Base-by-base conservation (phyloP, 2,113 vertebrate genomes). In the Gallinago undulata region DNA sequence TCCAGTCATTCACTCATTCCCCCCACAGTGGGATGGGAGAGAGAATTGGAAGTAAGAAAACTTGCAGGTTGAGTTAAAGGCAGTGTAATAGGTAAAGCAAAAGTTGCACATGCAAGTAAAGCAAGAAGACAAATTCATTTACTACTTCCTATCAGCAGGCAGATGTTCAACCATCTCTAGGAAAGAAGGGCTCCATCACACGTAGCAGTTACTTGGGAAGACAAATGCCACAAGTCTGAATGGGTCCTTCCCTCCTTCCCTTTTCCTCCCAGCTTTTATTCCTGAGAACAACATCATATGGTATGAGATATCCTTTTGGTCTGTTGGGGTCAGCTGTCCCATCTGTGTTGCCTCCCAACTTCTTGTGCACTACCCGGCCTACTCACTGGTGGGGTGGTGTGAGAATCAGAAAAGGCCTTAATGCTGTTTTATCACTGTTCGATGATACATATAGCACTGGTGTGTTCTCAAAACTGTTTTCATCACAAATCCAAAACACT, bases 321-420 rank as follows among this genome's bases (percentile, higher is more conserved):
- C n/a, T 45, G 2, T 10, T 33, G 4, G 9, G 8, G 15, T 19
- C 47, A 67, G 33, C 18, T 80, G 23, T 15, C 6, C 33, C 2
- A n/a, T 8, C 6, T 53, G 5, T 56, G 10, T 19, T 6, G 7
- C 3, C 7, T 41, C n/a, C 6, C 21, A 55, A 0, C 1, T 19
- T 81, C 60, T 43, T 39, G 19, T 64, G 64, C 8, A 50, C 12
- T 21, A 43, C 3, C 11, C 15, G 19, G 3, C 5, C 21, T 56
- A 21, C 35, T 60, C 1, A 1, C 22, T 28, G 10, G 3, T 7
- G 9, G 6, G 28, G 3, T 21, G 6, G 17, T 8, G 0, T 33
- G 16, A 39, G 72, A 76, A 45, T 11, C 24, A 80, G 43, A 87
- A 87, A 59, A 39, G 5, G 9, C 11, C 23, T 60, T 78, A 35